A percentile compares a stretch with the other conserved stretches of the same genome.
phyloP scores from a whole-genome alignment of 2,888 invertebrate genomes.

The Ormyrus labotus region DNA sequence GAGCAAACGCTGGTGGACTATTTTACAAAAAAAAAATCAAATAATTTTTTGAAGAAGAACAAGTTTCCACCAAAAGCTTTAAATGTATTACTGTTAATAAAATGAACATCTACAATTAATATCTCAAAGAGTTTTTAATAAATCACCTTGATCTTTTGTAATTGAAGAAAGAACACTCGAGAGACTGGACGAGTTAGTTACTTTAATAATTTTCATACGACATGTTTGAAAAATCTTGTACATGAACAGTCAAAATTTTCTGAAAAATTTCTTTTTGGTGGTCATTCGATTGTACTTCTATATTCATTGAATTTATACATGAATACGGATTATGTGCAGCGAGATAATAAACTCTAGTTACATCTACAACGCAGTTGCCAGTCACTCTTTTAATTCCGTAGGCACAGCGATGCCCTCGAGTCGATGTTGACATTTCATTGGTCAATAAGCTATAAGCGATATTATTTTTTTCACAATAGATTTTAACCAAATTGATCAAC shows the following conservation, averaged over 20 bases:
- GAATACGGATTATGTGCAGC: constrained; percentile 39
- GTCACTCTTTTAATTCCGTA: constrained; percentile 37
- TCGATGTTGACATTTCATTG: constrained; percentile 35
- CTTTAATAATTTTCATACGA: background rate
- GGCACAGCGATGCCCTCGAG: constrained; percentile 43
- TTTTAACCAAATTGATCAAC: background rate
- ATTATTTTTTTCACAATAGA: background rate
- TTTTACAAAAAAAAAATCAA: background rate
- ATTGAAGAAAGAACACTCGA: constrained; percentile 24
- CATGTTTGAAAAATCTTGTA: background rate
- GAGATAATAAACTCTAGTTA: constrained; percentile 30
- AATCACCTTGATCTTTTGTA: constrained; percentile 38
- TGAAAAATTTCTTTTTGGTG: background rate
- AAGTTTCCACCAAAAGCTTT: too few relatives aligned
- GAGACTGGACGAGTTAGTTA: background rate
- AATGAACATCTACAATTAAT: too few relatives aligned
- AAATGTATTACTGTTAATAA: too few relatives aligned
- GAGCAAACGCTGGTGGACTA: constrained; percentile 33
- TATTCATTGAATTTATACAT: constrained; percentile 20
- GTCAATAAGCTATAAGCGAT: constrained; percentile 33
- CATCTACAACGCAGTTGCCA: constrained; percentile 32
- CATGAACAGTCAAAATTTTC: constrained; percentile 16
- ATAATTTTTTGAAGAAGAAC: background rate
- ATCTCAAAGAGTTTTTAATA: background rate
- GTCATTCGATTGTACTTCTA: constrained; percentile 36